Evolutionary conservation across 1,140 invertebrate genomes (phyloP).

Genomic region (Metopolophium dirhodum): DNA sequence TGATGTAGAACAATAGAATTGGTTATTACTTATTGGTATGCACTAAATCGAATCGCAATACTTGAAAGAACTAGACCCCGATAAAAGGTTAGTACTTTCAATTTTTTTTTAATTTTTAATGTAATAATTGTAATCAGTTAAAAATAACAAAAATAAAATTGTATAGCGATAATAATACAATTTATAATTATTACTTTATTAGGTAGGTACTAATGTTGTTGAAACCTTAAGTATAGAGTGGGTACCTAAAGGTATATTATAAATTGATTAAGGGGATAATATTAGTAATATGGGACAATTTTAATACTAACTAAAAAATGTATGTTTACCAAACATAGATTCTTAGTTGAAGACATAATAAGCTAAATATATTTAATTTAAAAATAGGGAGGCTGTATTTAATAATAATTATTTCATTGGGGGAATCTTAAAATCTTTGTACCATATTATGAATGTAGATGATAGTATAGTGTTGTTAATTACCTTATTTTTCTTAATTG

Average conservation of each 20-base stretch:
- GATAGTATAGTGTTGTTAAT: conserved; percentile 47
- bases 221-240: neutral
- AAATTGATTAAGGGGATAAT: neutral
- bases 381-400: neutral
- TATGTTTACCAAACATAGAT: neutral
- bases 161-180: neutral
- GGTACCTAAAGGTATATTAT: neutral
- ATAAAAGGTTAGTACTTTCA: too few species aligned
- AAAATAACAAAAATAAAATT: neutral
- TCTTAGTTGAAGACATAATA: neutral
- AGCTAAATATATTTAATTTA: neutral
- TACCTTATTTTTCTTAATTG: conserved; percentile 52
- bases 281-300: neutral
- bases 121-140: neutral
- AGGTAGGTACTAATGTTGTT: neutral
- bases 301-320: neutral
- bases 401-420: neutral
- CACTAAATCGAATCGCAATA: too few species aligned
- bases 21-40: too few species aligned
- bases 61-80: too few species aligned
- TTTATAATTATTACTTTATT: neutral
- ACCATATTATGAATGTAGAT: neutral
- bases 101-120: neutral
- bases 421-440: neutral
- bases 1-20: neutral